phyloP scores from a whole-genome alignment of 2,888 invertebrate genomes.

The Merodon equestris region DNA sequence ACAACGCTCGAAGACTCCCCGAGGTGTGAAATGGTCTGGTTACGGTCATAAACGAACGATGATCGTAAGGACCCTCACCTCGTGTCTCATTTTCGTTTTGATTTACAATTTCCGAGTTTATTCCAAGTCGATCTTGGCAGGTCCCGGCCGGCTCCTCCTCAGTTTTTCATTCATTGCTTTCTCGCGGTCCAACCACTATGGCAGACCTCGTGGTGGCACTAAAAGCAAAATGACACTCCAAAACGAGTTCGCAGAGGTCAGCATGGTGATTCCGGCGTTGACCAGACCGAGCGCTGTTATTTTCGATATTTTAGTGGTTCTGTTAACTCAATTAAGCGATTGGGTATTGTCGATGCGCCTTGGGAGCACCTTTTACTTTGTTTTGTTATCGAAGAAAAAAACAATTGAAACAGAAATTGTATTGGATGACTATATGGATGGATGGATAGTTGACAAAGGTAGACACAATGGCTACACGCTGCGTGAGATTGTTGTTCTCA shows the following conservation, averaged over 20 bases:
- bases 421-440: constrained; percentile 7
- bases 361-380: constrained; percentile 46
- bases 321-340: constrained; percentile 62
- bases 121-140: constrained; percentile 17
- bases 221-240: constrained; percentile 18
- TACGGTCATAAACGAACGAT: constrained; percentile 58
- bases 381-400: constrained; percentile 47
- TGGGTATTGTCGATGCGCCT: constrained; percentile 56
- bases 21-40: constrained; percentile 66
- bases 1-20: constrained; percentile 57
- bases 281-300: constrained; percentile 8
- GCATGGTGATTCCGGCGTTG: constrained; percentile 5
- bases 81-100: constrained; percentile 42
- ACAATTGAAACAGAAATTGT: constrained; percentile 17
- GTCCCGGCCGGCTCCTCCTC: background rate
- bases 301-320: constrained; percentile 37
- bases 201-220: constrained; percentile 56
- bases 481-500: constrained; percentile 52
- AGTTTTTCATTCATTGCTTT: constrained; percentile 59
- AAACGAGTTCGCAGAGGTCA: constrained; percentile 34
- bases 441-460: constrained; percentile 49
- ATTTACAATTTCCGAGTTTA: constrained; percentile 65
- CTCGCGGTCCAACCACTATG: constrained; percentile 10
- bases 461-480: constrained; percentile 66
- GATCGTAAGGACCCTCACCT: constrained; percentile 55